Base-by-base conservation (phyloP, 1,140 invertebrate species). In the Drosophila ambigua region DNA sequence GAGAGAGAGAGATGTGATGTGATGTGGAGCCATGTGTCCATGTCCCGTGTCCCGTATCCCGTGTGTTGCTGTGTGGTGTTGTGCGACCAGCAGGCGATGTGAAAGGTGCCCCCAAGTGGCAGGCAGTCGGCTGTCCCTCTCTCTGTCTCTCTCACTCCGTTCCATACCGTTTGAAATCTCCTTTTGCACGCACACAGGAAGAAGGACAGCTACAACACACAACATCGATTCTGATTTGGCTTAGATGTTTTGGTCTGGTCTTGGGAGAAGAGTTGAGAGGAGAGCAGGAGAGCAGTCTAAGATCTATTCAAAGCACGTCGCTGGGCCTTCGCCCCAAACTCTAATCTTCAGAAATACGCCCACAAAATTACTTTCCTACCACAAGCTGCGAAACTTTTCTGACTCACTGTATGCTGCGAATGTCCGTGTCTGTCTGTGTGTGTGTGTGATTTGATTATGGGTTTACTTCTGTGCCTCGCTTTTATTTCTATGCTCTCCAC, bases 301-400 rank as follows among this genome's bases (percentile, higher is more conserved):
- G 28, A 65, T 49, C 74, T 87, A 91, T 91, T 83, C 90, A 72
- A 83, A 72, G 85, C 90, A 91, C 90, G 90, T 91, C 84, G 35
- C 4, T 11, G 9, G 4, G 3, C 35, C 35, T 13, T 4, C 9
- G 31, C 35, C 77, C 78, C 74, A 90, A 85, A 91, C 89, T 35
- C 90, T 91, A 90, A 91, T 91, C 88, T 87, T 74, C 79, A 77
- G 74, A 87, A 88, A 72, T 81, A 91, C 90, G 85, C 90, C 90
- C 89, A 91, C 90, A 85, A 91, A 91, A 90, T 91, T 91, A 83
- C 35, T 39, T 39, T 39, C 4, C 11, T 39, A 39, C 89, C 84
- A 80, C 87, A 90, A 90, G 82, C 87, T 87, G 87, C 72, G 82
- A 85, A 39, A 75, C 77, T 85, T 61, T 72, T 84, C 66, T 45